Evolutionary conservation across 1,140 invertebrate genomes (phyloP).

Genomic region (Zaprionus davidi): DNA sequence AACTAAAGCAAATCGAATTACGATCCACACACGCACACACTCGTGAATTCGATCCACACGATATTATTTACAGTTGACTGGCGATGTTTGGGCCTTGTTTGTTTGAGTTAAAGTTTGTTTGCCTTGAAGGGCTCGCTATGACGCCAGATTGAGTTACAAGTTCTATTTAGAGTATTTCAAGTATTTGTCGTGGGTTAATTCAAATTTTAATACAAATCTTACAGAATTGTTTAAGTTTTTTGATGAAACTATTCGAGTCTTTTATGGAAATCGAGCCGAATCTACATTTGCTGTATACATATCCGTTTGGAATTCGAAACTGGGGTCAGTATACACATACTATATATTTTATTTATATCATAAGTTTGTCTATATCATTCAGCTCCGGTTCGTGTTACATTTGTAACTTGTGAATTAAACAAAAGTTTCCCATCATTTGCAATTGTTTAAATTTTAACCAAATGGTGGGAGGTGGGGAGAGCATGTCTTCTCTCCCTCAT

Average conservation of each 20-base stretch:
- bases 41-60: conserved; percentile 17
- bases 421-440: conserved; percentile 31
- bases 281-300: neutral
- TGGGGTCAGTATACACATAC: neutral
- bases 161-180: conserved; percentile 17
- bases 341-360: neutral
- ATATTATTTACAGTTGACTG: conserved; percentile 45
- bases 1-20: conserved; percentile 34
- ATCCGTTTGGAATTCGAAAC: neutral
- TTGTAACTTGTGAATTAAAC: conserved; percentile 28
- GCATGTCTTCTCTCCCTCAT: neutral
- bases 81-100: conserved; percentile 43
- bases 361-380: conserved; percentile 7
- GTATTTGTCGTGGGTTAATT: conserved; percentile 29
- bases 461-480: neutral
- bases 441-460: conserved; percentile 25
- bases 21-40: conserved; percentile 12
- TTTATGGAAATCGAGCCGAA: neutral
- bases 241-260: neutral
- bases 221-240: neutral
- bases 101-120: conserved; percentile 53
- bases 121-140: conserved; percentile 74
- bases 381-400: conserved; percentile 7
- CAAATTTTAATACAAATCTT: neutral
- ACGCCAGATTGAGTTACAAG: conserved; percentile 81